A percentile compares a stretch with the other conserved stretches of the same genome.
phyloP scores from a whole-genome alignment of 2,888 invertebrate genomes.

The Euphydryas editha region DNA sequence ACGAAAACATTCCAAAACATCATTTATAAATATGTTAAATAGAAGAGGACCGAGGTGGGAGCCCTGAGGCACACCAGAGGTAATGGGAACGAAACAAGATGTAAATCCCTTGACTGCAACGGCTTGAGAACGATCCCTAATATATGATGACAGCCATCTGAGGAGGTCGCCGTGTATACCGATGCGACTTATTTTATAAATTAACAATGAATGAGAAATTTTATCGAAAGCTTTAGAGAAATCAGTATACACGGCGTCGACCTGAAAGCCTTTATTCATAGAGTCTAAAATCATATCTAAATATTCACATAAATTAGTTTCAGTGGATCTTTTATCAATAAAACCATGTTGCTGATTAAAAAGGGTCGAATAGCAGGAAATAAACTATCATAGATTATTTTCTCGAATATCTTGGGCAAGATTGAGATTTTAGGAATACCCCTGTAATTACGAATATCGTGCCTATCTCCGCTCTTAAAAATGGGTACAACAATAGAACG shows the following conservation, averaged over 20 bases:
- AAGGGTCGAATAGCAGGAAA: not conserved
- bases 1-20: slow-evolving; percentile 1
- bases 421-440: slow-evolving; percentile 12
- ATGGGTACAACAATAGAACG: slow-evolving; percentile 6
- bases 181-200: slow-evolving; percentile 1
- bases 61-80: slow-evolving; percentile 32
- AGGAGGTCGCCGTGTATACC: slow-evolving; percentile 14
- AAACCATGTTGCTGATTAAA: slow-evolving; percentile 4
- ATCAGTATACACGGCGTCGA: slow-evolving; percentile 19
- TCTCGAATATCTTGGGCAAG: slow-evolving; percentile 13
- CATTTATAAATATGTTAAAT: slow-evolving; percentile 10
- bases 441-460: slow-evolving; percentile 14
- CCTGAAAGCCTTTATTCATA: slow-evolving; percentile 2
- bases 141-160: not conserved
- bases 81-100: not conserved
- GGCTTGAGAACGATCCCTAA: not conserved
- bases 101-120: not conserved
- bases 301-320: slow-evolving; percentile 20
- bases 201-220: slow-evolving; percentile 17
- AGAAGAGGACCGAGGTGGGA: slow-evolving; percentile 12
- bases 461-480: slow-evolving; percentile 18
- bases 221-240: slow-evolving; percentile 15
- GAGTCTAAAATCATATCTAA: slow-evolving; percentile 1
- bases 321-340: slow-evolving; percentile 3
- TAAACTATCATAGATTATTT: not conserved